Base-by-base conservation (phyloP, 1,140 invertebrate genomes). In the Drosophila kepulauana region DNA sequence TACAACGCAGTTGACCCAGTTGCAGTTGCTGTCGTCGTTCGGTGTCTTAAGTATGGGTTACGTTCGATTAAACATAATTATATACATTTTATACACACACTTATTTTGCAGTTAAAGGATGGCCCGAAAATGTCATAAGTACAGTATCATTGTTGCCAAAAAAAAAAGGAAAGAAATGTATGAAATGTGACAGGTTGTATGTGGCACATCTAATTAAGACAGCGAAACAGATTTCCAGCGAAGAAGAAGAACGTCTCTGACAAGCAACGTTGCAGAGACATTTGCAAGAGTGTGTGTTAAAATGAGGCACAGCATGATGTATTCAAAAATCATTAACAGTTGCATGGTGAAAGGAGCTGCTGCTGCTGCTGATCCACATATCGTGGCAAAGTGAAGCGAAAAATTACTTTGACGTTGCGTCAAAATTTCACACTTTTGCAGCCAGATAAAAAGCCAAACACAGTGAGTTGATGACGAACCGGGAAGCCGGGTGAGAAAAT, bases 351-450 rank as follows among this genome's bases (percentile, higher is more conserved):
- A 79, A 77, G 77, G 81, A 66, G 71, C 59, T 59, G 35, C 57
- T 16, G 13, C 16, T 43, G 35, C 63, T n/a, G 38, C 76, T 82
- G 84, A 88, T 78, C 84, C 85, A 82, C 80, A 89, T 88, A 88
- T 89, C 85, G 65, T 52, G 64, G 63, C 70, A 82, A 88, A 81
- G 77, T 88, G 84, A 88, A 75, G 80, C 84, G 74, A 66, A 71
- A 89, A 88, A 88, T 88, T 88, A 74, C 64, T 75, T 84, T 88
- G 84, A 88, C 84, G 85, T 89, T 74, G 85, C 81, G 84, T 88
- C 84, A 88, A 89, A 87, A 88, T 89, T 88, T 88, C 85, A 89
- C 84, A 88, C 84, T 89, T 88, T 82, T 84, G 33, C 63, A 65
- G 73, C 76, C 56, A 82, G 73, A 88, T 88, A 88, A 84, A 77